These are phyloP conservation scores for Carassius carassius DNA, from an alignment of 2,113 vertebrate genomes.

Conservation along the genomic window DNA sequence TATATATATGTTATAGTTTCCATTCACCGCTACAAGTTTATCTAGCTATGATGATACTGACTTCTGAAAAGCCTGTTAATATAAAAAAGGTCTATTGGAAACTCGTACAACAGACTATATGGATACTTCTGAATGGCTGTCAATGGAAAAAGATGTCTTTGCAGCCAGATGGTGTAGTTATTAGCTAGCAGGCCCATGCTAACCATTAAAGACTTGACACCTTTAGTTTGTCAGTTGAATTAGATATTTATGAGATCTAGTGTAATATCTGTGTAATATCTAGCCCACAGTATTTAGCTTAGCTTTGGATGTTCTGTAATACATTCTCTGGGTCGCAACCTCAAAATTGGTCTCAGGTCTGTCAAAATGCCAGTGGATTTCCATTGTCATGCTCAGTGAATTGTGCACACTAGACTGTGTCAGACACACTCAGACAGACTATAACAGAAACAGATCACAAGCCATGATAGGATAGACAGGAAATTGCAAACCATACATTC, in stretches of 20 bases:
- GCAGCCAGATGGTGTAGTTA: neutral
- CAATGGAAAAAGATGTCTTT: neutral
- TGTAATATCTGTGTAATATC: neutral
- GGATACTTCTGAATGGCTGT: neutral
- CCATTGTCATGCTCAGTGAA: neutral
- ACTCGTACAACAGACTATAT: neutral
- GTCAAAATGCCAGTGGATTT: neutral
- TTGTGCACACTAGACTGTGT: slow-evolving; percentile 51
- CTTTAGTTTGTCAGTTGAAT: neutral
- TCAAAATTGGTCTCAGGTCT: neutral
- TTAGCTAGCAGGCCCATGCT: neutral
- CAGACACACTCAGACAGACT: slow-evolving; percentile 34
- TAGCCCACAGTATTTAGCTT: neutral
- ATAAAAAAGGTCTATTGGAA: no score
- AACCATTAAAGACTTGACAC: neutral
- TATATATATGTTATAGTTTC: no score
- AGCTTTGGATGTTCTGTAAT: neutral
- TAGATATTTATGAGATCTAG: neutral
- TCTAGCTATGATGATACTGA: no score
- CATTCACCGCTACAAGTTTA: no score
- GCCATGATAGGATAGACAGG: slow-evolving; percentile 43
- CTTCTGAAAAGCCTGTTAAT: no score
- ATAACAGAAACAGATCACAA: neutral
- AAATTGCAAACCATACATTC: slow-evolving; percentile 48
- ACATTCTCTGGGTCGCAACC: neutral